A percentile compares a stretch with the other conserved stretches of the same genome.
phyloP scores from a whole-genome alignment of 2,113 vertebrate species.

The Corythornis vintsioides region DNA sequence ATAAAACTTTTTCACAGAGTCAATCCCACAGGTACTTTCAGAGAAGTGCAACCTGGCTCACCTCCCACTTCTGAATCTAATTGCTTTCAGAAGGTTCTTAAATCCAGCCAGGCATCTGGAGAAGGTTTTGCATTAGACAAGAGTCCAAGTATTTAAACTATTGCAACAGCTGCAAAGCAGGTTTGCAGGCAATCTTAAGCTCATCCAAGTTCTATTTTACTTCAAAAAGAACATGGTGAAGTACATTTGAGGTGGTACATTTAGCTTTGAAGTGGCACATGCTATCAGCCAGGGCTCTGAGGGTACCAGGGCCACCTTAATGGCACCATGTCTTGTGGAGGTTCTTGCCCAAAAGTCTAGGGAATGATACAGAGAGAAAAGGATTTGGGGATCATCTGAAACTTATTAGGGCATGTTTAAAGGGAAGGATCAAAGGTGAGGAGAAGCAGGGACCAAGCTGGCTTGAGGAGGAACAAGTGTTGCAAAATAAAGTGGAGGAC shows the following conservation, averaged over 20 bases:
- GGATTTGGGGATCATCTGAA: background rate
- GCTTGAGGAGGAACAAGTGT: background rate
- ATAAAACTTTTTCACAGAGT: background rate
- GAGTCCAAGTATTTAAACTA: background rate
- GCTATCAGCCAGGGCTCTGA: background rate
- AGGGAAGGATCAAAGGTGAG: background rate
- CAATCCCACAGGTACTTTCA: background rate
- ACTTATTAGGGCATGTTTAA: background rate
- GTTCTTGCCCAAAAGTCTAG: background rate
- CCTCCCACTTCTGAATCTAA: background rate
- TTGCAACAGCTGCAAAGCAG: background rate
- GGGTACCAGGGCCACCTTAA: background rate
- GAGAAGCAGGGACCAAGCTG: background rate
- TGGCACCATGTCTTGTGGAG: background rate
- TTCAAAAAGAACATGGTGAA: background rate
- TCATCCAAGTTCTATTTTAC: background rate
- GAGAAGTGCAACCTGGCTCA: background rate
- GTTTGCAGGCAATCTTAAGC: background rate
- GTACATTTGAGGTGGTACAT: background rate
- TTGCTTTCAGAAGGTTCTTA: background rate
- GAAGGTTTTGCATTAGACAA: background rate
- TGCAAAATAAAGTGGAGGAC: background rate
- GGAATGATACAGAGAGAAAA: background rate
- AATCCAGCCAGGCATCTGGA: background rate
- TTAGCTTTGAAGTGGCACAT: background rate